These are phyloP conservation scores for Malacosoma neustria DNA, from an alignment of 2,888 invertebrate genomes.

Conservation along the genomic window DNA sequence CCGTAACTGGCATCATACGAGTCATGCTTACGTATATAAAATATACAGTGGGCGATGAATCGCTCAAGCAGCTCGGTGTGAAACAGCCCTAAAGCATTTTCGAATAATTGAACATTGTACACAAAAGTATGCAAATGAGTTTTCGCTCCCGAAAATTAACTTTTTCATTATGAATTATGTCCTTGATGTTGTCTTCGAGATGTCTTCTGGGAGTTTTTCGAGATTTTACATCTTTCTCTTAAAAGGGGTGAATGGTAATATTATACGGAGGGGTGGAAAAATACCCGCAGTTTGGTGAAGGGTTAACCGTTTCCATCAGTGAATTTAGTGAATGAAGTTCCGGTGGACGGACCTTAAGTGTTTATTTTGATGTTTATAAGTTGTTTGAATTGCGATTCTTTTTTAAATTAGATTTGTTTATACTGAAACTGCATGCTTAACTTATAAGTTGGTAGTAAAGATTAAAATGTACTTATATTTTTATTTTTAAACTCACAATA, in stretches of 20 bases:
- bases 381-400: conserved; percentile 4
- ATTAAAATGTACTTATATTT: too few relatives aligned
- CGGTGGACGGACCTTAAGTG: conserved; percentile 8
- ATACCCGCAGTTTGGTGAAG: conserved; percentile 24
- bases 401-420: too few relatives aligned
- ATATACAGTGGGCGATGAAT: too few relatives aligned
- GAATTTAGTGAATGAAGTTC: conserved; percentile 14
- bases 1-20: too few relatives aligned
- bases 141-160: conserved; percentile 63
- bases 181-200: conserved; percentile 55
- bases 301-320: conserved; percentile 28
- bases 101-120: conserved; percentile 59
- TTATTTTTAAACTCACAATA: too few relatives aligned
- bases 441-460: too few relatives aligned
- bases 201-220: conserved; percentile 66
- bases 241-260: conserved; percentile 27
- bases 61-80: not conserved
- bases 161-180: conserved; percentile 75
- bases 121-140: conserved; percentile 71
- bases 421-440: too few relatives aligned
- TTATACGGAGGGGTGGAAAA: conserved; percentile 28
- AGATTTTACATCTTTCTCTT: conserved; percentile 51
- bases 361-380: conserved; percentile 10
- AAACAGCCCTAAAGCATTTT: conserved; percentile 44
- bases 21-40: too few relatives aligned